phyloP scores from a whole-genome alignment of 1,140 invertebrate species.

The Neelides sp. region DNA sequence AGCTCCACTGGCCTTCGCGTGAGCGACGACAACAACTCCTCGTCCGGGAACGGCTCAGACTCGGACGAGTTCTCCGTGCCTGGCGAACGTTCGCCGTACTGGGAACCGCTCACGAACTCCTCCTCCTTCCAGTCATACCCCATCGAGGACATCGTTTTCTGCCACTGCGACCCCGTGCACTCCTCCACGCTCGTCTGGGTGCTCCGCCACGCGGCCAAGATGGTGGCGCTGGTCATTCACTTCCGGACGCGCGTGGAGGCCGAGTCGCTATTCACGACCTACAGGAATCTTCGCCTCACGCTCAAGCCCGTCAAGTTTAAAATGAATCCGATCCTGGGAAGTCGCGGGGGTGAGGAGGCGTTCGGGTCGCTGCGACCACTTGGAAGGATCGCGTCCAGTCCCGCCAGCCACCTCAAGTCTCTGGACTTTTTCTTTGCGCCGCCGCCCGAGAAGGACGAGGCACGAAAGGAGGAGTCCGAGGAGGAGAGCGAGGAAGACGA shows the following conservation, averaged over 20 bases:
- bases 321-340: slow-evolving; percentile 10
- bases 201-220: slow-evolving; percentile 24
- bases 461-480: not conserved
- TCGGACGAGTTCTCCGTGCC: slow-evolving; percentile 26
- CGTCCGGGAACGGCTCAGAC: slow-evolving; percentile 29
- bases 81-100: slow-evolving; percentile 17
- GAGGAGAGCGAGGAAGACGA: slow-evolving; percentile 3
- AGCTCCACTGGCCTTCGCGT: slow-evolving; percentile 22
- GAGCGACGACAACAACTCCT: slow-evolving; percentile 25
- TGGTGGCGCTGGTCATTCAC: slow-evolving; percentile 28
- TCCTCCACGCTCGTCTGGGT: slow-evolving; percentile 29
- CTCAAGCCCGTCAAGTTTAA: slow-evolving; percentile 26
- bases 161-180: slow-evolving; percentile 27
- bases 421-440: slow-evolving; percentile 12
- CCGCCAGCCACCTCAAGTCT: slow-evolving; percentile 9
- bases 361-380: not conserved
- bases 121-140: slow-evolving; percentile 29
- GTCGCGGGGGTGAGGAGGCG: not conserved
- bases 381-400: not conserved
- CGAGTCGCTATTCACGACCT: slow-evolving; percentile 26
- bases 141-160: slow-evolving; percentile 29
- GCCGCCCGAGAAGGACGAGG: not conserved
- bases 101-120: slow-evolving; percentile 27
- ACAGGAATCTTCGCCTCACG: slow-evolving; percentile 25
- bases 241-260: slow-evolving; percentile 25